Evolutionary conservation across 2,797 vertebrate genomes (phyloP), one percentile per base, ranked within the genome.

Genomic region (Anguilla obscura): DNA sequence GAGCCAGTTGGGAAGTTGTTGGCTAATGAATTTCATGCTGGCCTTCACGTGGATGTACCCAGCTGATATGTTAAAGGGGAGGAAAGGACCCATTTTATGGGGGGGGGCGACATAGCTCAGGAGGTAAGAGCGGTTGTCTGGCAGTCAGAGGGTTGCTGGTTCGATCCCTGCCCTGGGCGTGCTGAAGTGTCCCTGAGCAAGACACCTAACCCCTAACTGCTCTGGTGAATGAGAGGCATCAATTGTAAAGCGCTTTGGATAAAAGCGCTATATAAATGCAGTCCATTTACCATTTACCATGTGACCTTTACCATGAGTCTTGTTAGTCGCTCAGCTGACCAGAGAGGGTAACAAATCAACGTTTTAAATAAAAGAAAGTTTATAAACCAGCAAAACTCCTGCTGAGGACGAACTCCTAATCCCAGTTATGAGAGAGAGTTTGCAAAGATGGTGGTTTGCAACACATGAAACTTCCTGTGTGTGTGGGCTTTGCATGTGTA

Each of bases 21-120:
- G 48, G 36, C 84, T 90, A 90, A 90, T 48, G 88, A 36, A 50
- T 27, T 27, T 85, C 58, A 45, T 30, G 84, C 87, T 8, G 50
- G 74, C 30, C 71, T 83, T 93, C 92, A 92, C 92, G 90, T 92
- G 92, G 24, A 63, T 86, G 45, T n/a, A 33, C 33, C 91, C 88
- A 88, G 87, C 86, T 92, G 89, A 90, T 85, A 69, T 58, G n/a
- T 85, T 86, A 58, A 74, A 40, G 14, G 30, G 74, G 14, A 16
- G 4, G 18, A 40, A 36, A 18, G 14, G 16, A 18, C 12, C 4
- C 0, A 16, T 79, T 79, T 79, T 40, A 79, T 40, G 36, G 36
- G 36, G 36, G 36, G 36, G 36, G 40, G 40, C 3, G 40, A 5
- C 40, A 45, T 45, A 45, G 40, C 40, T 45, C 40, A 45, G 40